These are phyloP conservation scores for Mesocentrotus franciscanus DNA, from an alignment of 53 echinoderm and acorn worm genomes.

Conservation along the genomic window DNA sequence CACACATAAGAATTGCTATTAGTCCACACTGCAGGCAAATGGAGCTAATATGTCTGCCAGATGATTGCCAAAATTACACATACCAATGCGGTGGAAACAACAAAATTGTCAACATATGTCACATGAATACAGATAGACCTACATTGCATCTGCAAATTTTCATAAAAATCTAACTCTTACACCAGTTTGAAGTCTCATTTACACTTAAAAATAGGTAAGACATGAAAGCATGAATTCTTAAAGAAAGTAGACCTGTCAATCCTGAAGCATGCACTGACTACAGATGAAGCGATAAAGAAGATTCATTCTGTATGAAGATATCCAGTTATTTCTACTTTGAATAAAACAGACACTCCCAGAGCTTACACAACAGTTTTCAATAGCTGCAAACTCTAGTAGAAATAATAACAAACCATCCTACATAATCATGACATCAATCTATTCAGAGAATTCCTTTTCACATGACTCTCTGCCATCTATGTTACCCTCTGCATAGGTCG, in stretches of 20 bases:
- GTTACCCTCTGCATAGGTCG: conserved; percentile 16
- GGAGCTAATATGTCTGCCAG: conserved; percentile 11
- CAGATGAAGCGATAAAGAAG: background rate
- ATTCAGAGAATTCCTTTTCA: conserved; percentile 42
- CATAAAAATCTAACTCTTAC: background rate
- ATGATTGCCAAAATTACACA: background rate
- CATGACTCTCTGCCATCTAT: conserved; percentile 9
- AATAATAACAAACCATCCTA: conserved; percentile 12
- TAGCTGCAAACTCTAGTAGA: background rate
- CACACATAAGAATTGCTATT: background rate
- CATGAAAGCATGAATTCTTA: background rate
- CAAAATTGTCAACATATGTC: too few relatives aligned
- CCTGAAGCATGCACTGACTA: background rate
- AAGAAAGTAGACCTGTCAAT: too few relatives aligned
- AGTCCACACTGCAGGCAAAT: background rate
- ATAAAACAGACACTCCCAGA: background rate
- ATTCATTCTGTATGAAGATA: background rate
- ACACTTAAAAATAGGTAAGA: background rate
- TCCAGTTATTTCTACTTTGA: background rate
- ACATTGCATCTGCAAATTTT: background rate
- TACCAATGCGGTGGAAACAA: background rate
- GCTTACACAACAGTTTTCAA: background rate
- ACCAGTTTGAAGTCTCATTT: background rate
- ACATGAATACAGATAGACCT: background rate
- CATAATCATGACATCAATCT: background rate